Evolutionary conservation across 2,888 invertebrate species (phyloP).

Genomic region (Ariolimax columbianus): DNA sequence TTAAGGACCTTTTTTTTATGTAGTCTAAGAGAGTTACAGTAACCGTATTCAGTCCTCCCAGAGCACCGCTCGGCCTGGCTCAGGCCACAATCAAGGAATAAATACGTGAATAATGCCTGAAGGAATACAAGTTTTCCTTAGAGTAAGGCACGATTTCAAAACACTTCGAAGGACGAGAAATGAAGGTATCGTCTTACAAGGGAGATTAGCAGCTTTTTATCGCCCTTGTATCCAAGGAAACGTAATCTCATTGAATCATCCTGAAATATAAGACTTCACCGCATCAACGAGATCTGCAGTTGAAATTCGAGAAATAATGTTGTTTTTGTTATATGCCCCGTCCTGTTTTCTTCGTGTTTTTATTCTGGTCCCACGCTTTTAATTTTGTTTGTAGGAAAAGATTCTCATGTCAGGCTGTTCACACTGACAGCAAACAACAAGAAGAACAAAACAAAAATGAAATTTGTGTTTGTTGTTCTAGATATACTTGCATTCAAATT

Average conservation of each 20-base stretch:
- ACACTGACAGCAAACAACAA: not conserved
- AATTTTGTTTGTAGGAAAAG: slow-evolving; percentile 10
- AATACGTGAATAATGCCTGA: too few species aligned
- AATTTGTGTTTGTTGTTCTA: not conserved
- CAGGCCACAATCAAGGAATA: too few species aligned
- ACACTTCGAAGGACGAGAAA: not conserved
- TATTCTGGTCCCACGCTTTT: too few species aligned
- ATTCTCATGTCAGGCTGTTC: slow-evolving; percentile 1
- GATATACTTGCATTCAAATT: too few species aligned
- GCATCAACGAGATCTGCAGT: not conserved
- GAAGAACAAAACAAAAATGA: not conserved
- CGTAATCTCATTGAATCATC: not conserved
- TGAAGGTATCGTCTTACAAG: not conserved
- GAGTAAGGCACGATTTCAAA: not conserved
- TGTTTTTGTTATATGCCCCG: not conserved
- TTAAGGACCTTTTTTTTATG: too few species aligned
- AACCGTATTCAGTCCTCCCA: too few species aligned
- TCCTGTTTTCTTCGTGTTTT: too few species aligned
- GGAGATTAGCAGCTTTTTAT: not conserved
- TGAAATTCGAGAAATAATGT: not conserved
- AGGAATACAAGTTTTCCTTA: too few species aligned
- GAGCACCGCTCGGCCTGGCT: too few species aligned
- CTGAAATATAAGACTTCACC: not conserved
- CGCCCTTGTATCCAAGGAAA: not conserved
- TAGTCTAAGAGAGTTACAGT: too few species aligned